phyloP scores from a whole-genome alignment of 2,113 vertebrate species.

The Pseudopipra pipra region DNA sequence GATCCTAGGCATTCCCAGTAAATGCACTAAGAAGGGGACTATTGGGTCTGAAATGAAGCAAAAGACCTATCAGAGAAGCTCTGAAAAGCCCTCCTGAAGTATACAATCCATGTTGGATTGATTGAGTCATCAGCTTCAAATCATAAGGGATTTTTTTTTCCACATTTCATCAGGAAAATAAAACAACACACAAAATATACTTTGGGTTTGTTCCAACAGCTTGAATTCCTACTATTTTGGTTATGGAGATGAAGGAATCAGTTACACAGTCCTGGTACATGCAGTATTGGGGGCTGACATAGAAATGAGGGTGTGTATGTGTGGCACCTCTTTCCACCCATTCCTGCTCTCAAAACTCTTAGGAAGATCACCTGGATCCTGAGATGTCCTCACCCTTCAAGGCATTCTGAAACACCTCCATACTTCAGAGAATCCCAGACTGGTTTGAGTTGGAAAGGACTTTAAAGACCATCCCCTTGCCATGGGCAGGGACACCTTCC shows the following conservation, averaged over 20 bases:
- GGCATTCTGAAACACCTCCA: background rate
- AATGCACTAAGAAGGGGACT: background rate
- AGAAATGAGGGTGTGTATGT: background rate
- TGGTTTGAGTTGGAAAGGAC: background rate
- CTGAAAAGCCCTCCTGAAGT: background rate
- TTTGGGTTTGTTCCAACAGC: background rate
- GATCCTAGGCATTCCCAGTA: background rate
- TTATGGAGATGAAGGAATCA: background rate
- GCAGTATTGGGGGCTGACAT: background rate
- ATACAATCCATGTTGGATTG: background rate
- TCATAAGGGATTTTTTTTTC: background rate
- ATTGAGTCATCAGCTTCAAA: background rate
- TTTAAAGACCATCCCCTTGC: background rate
- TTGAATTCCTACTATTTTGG: background rate
- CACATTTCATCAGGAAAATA: background rate
- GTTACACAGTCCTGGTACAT: background rate
- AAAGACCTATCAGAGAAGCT: background rate
- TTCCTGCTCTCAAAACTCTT: background rate
- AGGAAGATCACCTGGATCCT: background rate
- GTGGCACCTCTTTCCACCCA: background rate
- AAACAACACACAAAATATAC: background rate
- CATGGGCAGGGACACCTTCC: background rate
- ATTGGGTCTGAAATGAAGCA: background rate
- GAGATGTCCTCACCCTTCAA: background rate
- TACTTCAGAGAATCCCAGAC: background rate